Percentiles rank a stretch among this genome's conserved stretches.
These are phyloP conservation scores for Liasis olivaceus DNA, from an alignment of 2,797 vertebrate genomes.

Conservation along the genomic window DNA sequence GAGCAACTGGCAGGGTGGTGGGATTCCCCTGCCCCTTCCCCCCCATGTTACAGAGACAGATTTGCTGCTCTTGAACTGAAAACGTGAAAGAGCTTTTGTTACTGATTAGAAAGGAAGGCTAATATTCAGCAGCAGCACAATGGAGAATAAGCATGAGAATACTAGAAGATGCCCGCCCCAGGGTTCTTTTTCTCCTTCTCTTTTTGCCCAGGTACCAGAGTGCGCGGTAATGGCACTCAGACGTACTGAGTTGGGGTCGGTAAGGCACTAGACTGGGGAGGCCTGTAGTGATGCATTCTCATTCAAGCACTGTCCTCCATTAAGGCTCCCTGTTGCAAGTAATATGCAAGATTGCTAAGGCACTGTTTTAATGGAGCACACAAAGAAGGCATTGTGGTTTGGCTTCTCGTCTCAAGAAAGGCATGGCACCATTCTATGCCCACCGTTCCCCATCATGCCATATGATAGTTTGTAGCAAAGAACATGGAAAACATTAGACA, in stretches of 20 bases:
- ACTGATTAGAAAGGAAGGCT: slow-evolving; percentile 12
- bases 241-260: not conserved
- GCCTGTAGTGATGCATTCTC: not conserved
- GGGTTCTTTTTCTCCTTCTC: not conserved
- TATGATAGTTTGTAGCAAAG: not conserved
- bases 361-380: not conserved
- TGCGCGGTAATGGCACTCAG: not conserved
- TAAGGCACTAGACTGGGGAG: not conserved
- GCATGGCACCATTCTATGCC: no score
- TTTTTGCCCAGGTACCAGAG: not conserved
- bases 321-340: not conserved
- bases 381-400: not conserved
- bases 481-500: not conserved
- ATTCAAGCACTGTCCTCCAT: not conserved
- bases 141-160: not conserved
- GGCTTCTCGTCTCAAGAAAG: not conserved
- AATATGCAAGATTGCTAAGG: not conserved
- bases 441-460: no score
- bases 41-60: slow-evolving; percentile 21
- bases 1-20: slow-evolving; percentile 16
- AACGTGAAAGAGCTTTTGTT: slow-evolving; percentile 57
- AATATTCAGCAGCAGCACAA: slow-evolving; percentile 4
- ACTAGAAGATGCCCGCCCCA: not conserved
- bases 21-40: not conserved
- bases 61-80: slow-evolving; percentile 62